Base-by-base conservation (phyloP, 2,888 invertebrate species). In the Bombylius major region DNA sequence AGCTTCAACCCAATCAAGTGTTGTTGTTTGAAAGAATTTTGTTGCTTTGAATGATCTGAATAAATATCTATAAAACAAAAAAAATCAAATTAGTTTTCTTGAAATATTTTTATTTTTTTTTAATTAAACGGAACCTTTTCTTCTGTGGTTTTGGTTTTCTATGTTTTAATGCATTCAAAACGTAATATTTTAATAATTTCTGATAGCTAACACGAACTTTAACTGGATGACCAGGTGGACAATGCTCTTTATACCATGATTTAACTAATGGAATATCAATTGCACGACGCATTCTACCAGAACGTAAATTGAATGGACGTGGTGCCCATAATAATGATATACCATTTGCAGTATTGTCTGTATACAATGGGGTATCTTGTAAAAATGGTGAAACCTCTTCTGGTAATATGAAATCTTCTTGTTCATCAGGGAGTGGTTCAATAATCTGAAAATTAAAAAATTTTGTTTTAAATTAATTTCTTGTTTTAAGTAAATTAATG, bases 11-110 rank as follows among this genome's bases (percentile, higher is more conserved):
- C 99, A 99, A 76, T 99, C 99, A 63, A 99, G 77, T 1, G 96
- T 96, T 0, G 99, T 99, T 0, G 95, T 95, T 84, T 99, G 98
- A 81, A 99, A 99, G 78, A 99, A 99, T 75, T 99, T 99, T 0
- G 99, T 99, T 0, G 97, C 92, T 75, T 99, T 99, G 77, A 99
- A 99, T 0, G 99, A 99, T 39, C 98, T 85, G 82, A 99, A 99
- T 50, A 99, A 77, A 69, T 97, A 97, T 58, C 87, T 86, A 61
- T 23, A 62, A 57, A 57, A 58, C 51, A 45, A n/a, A 33, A 4
- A 42, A 42, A 42, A 42, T 4, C 5, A 42, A 42, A 42, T 23
- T 47, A 33, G 51, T 49, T 49, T 14, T 47, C 53, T 31, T 14
- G 44, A 46, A 47, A 45, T 55, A 32, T 33, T 42, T 44, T 6